Base-by-base conservation (phyloP, 2,113 vertebrate species). In the Cavia aperea region DNA sequence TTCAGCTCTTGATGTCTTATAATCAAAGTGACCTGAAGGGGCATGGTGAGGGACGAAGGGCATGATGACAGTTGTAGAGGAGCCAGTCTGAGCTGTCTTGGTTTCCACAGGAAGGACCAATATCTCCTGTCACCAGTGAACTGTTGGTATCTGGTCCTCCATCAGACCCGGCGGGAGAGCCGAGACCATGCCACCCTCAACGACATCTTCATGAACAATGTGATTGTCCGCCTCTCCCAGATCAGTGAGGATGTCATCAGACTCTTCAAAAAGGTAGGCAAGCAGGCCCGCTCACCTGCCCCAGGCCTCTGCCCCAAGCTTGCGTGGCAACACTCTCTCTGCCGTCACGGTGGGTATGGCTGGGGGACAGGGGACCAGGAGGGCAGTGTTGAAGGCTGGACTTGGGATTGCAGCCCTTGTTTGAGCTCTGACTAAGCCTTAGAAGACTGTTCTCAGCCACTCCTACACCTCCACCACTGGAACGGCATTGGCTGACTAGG, bases 241-340 rank as follows among this genome's bases (percentile, higher is more conserved):
- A 98, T 99, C 97, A 99, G 99, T 0, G 99, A 99, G 96, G 99
- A 99, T 97, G 99, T 99, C 98, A 99, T 99, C 98, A 98, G 99
- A 95, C 99, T 99, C 96, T 99, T 99, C 94, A 99, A 99, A 97
- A 99, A 99, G 99, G 99, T 99, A 91, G 92, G 96, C 33, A 60
- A 21, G 6, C 14, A 12, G 68, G 70, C 58, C 31, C 2, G 36
- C 21, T 66, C 15, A 16, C n/a, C 36, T 79, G 84, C 56, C 62
- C 9, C 11, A 39, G 46, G 31, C 43, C 75, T 84, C 31, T 83
- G 82, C 19, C 31, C 49, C 7, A 39, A 58, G 70, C 66, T 82
- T 51, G 49, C 23, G 16, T n/a, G 60, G 68, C 19, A 60, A 33
- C n/a, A 26, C 46, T 77, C 14, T 86, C 46, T 77, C 14, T 86